These are phyloP conservation scores for Sapayoa aenigma DNA, from an alignment of 2,113 vertebrate genomes.

Conservation along the genomic window DNA sequence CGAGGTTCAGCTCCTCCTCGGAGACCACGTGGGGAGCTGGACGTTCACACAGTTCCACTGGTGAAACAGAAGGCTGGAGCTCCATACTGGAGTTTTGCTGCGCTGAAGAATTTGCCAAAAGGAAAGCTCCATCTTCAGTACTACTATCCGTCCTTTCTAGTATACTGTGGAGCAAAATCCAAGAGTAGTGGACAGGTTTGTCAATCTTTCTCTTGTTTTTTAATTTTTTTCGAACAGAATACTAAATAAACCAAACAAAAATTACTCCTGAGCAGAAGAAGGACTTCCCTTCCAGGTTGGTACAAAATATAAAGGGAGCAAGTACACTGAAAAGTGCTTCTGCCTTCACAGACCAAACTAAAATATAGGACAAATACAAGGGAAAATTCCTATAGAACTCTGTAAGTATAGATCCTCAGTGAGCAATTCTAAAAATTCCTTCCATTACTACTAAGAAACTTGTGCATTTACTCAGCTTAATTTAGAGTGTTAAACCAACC, in stretches of 20 bases:
- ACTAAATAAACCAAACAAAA: background rate
- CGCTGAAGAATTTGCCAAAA: background rate
- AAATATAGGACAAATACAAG: background rate
- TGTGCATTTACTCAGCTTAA: background rate
- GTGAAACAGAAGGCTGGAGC: conserved; percentile 64
- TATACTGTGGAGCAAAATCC: conserved; percentile 14
- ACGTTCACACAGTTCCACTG: conserved; percentile 51
- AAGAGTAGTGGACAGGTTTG: background rate
- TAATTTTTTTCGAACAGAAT: background rate
- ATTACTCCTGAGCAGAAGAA: background rate
- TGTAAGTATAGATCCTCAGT: background rate
- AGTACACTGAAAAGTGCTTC: background rate
- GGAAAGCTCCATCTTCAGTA: conserved; percentile 38
- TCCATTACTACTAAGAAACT: background rate
- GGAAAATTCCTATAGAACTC: background rate
- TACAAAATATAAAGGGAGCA: background rate
- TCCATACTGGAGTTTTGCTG: conserved; percentile 62
- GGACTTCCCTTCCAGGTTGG: background rate
- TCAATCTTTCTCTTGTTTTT: background rate
- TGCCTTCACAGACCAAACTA: background rate
- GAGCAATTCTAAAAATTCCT: background rate
- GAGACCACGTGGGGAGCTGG: conserved; percentile 81
- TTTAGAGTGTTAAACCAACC: background rate
- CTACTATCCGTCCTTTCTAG: conserved; percentile 11
- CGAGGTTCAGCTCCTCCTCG: conserved; percentile 82